Percentiles rank a stretch among this genome's conserved stretches.
Conservation (phyloP, 2,888 invertebrate species). For the Tineola bisselliella region DNA sequence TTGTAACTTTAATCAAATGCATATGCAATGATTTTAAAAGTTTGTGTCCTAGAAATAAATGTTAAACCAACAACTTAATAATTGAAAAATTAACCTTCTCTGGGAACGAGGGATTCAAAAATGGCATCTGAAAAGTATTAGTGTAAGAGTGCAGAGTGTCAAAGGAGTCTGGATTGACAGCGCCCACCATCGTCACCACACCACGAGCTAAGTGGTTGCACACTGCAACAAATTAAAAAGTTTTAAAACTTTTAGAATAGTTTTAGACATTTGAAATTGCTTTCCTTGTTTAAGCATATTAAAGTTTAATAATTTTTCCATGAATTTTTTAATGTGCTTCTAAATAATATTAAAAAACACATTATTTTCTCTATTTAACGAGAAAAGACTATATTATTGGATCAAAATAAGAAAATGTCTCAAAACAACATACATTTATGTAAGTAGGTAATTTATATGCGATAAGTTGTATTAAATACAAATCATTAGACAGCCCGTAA, state of each 20-base stretch:
- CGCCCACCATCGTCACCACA: conserved; percentile 82
- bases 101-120: conserved; percentile 85
- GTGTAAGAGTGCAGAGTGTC: conserved; percentile 86
- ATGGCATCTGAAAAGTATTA: conserved; percentile 88
- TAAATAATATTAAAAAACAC: not conserved
- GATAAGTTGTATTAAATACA: not conserved
- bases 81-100: conserved; percentile 69
- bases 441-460: not conserved
- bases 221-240: conserved; percentile 49
- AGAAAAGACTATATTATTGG: too few relatives aligned
- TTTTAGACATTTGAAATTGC: too few relatives aligned
- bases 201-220: conserved; percentile 83
- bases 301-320: not conserved
- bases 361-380: not conserved
- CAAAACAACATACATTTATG: not conserved
- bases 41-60: too few relatives aligned
- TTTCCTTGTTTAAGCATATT: not conserved
- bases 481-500: not conserved
- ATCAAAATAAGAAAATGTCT: too few relatives aligned
- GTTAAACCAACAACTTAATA: too few relatives aligned
- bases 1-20: too few relatives aligned
- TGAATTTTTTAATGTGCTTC: not conserved
- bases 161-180: conserved; percentile 83
- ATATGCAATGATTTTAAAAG: too few relatives aligned
- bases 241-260: too few relatives aligned